Percentiles rank a stretch among this genome's conserved stretches.
phyloP scores from a whole-genome alignment of 1,140 invertebrate genomes.

The Tetraneura akinire region DNA sequence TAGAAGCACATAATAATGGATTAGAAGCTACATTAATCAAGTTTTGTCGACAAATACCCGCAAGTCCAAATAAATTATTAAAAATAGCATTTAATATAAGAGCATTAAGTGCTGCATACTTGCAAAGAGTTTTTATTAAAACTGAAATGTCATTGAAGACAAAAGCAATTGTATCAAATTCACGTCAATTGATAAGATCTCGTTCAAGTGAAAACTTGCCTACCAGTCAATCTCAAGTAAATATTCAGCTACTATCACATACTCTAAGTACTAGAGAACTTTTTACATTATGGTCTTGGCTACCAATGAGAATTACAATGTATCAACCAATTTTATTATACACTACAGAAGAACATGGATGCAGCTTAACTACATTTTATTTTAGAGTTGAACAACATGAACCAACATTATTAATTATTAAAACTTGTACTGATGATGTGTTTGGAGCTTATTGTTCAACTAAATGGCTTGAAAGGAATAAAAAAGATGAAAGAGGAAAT shows the following conservation, averaged over 20 bases:
- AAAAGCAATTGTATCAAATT: constrained; percentile 66
- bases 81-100: constrained; percentile 89
- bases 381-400: constrained; percentile 86
- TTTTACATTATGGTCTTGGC: constrained; percentile 90
- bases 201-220: constrained; percentile 84
- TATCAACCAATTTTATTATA: constrained; percentile 92
- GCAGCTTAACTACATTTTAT: constrained; percentile 91
- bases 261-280: constrained; percentile 90
- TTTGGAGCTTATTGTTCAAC: constrained; percentile 94
- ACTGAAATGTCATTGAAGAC: constrained; percentile 90
- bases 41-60: constrained; percentile 85
- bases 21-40: constrained; percentile 78
- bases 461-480: constrained; percentile 82
- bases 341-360: constrained; percentile 95
- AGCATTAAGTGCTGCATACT: constrained; percentile 83
- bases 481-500: constrained; percentile 84
- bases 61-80: constrained; percentile 81
- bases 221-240: constrained; percentile 86
- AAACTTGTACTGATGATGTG: constrained; percentile 87
- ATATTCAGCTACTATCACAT: constrained; percentile 91
- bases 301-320: constrained; percentile 93
- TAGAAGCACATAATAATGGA: constrained; percentile 78
- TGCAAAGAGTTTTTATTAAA: constrained; percentile 85
- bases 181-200: constrained; percentile 72
- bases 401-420: constrained; percentile 89